Base-by-base conservation (phyloP, 2,888 invertebrate species). In the Cantharis rufa region DNA sequence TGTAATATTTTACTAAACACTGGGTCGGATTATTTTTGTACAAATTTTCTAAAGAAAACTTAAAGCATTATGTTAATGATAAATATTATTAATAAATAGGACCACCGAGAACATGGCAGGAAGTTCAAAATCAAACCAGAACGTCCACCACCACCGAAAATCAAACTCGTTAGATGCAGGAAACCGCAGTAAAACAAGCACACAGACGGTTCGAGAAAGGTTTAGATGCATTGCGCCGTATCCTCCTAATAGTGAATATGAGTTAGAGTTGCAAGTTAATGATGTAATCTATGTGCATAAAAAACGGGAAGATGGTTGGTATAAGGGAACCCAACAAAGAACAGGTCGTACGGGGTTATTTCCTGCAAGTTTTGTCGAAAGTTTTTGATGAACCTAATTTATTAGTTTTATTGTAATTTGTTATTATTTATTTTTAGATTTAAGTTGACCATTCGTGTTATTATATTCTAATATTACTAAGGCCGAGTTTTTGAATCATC, bases 251-350 rank as follows among this genome's bases (percentile, higher is more conserved):
- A 96, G 96, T 79, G 97, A 97, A 82, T 95, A 96, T 86, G 98
- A 98, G 88, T 88, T 98, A 82, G 97, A 97, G 86, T 89, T 98
- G 68, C 94, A 95, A 82, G 93, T 97, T 62, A 96, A 97, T 78
- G 98, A 98, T 85, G 93, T 97, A 74, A 96, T 98, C 81, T 93
- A 95, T 83, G 97, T 98, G 16, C 95, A 96, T 84, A 95, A 95
- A 84, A 97, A 97, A 86, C 92, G 97, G 72, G 97, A 97, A 71
- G 97, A 98, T 86, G 98, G 98, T 69, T 98, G 98, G 98, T 98
- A 95, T 89, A 97, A 97, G 86, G 98, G 98, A 16, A 97, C 96
- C 0, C 92, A 96, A 82, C 94, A 96, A 82, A 91, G 96, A 74
- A 97, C 96, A 1, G 97, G 97, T 61, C 94, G 96, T 83, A 96